Evolutionary conservation across 1,140 invertebrate genomes (phyloP), one percentile per base, ranked within the genome.

Genomic region (Leptinotarsa lineolata): DNA sequence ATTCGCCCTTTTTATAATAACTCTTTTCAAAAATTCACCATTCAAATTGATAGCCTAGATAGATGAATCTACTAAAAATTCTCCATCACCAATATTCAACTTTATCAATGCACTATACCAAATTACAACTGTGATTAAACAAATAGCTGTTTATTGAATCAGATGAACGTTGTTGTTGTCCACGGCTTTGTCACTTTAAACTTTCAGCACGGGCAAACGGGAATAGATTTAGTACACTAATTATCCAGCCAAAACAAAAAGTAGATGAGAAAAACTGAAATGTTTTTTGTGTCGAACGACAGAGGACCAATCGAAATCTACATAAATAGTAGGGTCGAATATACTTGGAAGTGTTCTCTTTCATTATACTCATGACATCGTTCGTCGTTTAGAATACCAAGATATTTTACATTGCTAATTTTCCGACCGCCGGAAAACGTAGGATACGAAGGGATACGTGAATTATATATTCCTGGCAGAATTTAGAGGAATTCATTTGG

Each of bases 351-450:
- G 67, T 20, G 65, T 64, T 64, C 67, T 5, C 46, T 68, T 68
- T 22, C 67, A 68, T 68, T 68, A 68, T 54, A 58, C 46, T 54
- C 44, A 68, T 68, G 48, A 68, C 67, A 68, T 54, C 67, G 48
- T 68, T 54, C 5, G 46, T 30, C 61, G 45, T 20, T 68, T 68
- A 24, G 30, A 68, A 68, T 46, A 58, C 30, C 20, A 48, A 54
- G 6, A 20, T 24, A 54, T 24, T 58, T 58, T 68, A 58, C 64
- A 66, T 66, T 66, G 64, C 64, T 66, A 66, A 66, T 66, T 66
- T 64, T 64, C 13, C 48, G 48, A 21, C 20, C 44, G 15, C 3
- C 0, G 21, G 24, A 21, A 63, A 63, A 63, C 20, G 61, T 13
- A 22, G 16, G 18, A 63, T 15, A 63, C 20, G 13, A 30, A 22